phyloP scores from a whole-genome alignment of 2,113 vertebrate species.

The Macquaria ambigua region DNA sequence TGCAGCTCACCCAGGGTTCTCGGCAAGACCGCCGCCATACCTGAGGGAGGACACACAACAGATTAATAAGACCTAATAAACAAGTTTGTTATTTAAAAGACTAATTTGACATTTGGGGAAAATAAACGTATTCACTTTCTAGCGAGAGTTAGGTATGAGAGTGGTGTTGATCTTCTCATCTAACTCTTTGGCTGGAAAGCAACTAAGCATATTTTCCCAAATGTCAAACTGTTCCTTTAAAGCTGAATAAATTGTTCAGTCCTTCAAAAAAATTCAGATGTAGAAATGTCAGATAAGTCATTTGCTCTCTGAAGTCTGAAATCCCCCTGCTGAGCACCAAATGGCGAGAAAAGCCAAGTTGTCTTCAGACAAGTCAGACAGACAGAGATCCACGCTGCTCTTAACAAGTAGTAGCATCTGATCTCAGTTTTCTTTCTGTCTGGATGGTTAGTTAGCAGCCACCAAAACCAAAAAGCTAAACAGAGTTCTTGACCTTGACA shows the following conservation, averaged over 20 bases:
- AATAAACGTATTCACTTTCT: neutral
- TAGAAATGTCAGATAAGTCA: slow-evolving; percentile 46
- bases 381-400: neutral
- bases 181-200: neutral
- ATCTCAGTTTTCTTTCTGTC: neutral
- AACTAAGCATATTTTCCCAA: neutral
- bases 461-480: neutral
- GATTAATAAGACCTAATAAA: neutral
- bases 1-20: slow-evolving; percentile 98
- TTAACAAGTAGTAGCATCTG: neutral
- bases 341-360: slow-evolving; percentile 31
- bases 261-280: neutral
- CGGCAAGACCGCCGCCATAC: slow-evolving; percentile 95
- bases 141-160: neutral
- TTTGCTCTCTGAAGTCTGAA: neutral
- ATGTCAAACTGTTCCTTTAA: neutral
- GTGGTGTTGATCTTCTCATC: neutral
- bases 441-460: no score
- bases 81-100: no score
- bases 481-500: neutral
- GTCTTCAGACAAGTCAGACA: slow-evolving; percentile 6
- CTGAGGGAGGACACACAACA: slow-evolving; percentile 65
- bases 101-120: no score
- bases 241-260: neutral
- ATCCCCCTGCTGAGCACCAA: slow-evolving; percentile 34